These are phyloP conservation scores for Heliornis fulica DNA, from an alignment of 2,113 vertebrate genomes.

Conservation along the genomic window DNA sequence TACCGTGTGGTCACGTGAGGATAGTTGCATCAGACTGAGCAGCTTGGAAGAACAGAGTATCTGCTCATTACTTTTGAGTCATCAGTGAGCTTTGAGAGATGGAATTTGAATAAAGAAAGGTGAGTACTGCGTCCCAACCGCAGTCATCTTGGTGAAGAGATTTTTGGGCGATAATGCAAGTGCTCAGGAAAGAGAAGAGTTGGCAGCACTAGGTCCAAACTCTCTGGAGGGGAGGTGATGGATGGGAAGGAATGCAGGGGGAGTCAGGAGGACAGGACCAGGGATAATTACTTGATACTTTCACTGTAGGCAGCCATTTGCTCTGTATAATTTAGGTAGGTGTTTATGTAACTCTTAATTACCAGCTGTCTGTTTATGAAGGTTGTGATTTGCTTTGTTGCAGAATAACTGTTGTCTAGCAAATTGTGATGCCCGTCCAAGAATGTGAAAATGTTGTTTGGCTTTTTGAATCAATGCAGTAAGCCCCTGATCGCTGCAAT, in stretches of 20 bases:
- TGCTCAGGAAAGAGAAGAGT: not conserved
- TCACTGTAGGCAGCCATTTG: not conserved
- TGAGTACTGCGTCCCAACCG: not conserved
- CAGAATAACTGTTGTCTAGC: not conserved
- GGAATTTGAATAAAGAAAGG: not conserved
- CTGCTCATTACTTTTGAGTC: not conserved
- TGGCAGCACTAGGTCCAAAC: not conserved
- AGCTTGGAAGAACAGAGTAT: not conserved
- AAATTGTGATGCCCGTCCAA: not conserved
- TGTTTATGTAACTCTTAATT: slow-evolving; percentile 49
- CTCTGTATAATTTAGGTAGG: slow-evolving; percentile 3
- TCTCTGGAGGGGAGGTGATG: not conserved
- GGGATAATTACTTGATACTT: not conserved
- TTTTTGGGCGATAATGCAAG: not conserved
- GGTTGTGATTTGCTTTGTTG: slow-evolving; percentile 17
- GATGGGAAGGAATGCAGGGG: not conserved
- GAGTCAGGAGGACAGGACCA: not conserved
- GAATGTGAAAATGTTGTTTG: not conserved
- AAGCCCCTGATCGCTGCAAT: not conserved
- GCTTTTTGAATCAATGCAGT: not conserved
- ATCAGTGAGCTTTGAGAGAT: not conserved
- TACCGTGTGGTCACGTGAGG: rapidly evolving
- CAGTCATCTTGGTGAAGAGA: not conserved
- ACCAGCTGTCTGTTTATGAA: slow-evolving; percentile 2
- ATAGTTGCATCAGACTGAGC: not conserved